These are phyloP conservation scores for Seriola aureovittata DNA, from an alignment of 2,113 vertebrate species.

Conservation along the genomic window DNA sequence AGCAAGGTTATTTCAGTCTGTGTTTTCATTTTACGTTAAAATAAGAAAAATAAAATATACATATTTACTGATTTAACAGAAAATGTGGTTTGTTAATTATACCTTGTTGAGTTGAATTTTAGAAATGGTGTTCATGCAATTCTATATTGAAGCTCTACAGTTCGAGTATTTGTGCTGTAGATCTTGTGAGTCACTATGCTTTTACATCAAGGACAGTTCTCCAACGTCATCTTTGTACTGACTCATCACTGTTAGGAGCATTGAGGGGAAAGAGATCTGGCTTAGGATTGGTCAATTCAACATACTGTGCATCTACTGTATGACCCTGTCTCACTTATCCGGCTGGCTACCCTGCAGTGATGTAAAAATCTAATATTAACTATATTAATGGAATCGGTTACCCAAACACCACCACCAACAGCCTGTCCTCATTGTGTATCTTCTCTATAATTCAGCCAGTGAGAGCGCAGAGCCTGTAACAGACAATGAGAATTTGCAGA, in stretches of 20 bases:
- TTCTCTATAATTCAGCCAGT: conserved; percentile 64
- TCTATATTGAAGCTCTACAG: too few relatives aligned
- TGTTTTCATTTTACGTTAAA: neutral
- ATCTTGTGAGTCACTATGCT: neutral
- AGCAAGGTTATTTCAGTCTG: neutral
- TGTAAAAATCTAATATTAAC: conserved; percentile 13
- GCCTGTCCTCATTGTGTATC: conserved; percentile 28
- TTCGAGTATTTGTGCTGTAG: neutral
- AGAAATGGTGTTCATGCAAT: neutral
- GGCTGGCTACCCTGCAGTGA: neutral
- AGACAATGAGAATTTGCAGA: conserved; percentile 65
- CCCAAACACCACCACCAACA: conserved; percentile 7
- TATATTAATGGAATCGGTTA: conserved; percentile 29
- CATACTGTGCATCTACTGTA: neutral
- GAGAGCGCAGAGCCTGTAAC: conserved; percentile 58
- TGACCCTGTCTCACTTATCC: conserved; percentile 30
- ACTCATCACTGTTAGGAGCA: conserved; percentile 3
- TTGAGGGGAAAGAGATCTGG: neutral
- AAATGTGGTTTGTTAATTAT: too few relatives aligned
- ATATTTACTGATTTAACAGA: too few relatives aligned
- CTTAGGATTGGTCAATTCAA: neutral
- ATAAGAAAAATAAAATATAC: too few relatives aligned
- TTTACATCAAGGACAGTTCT: neutral
- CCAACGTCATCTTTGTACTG: neutral
- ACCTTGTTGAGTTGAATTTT: too few relatives aligned